Conservation (phyloP, 2,888 invertebrate species). For the Watsonalla binaria region DNA sequence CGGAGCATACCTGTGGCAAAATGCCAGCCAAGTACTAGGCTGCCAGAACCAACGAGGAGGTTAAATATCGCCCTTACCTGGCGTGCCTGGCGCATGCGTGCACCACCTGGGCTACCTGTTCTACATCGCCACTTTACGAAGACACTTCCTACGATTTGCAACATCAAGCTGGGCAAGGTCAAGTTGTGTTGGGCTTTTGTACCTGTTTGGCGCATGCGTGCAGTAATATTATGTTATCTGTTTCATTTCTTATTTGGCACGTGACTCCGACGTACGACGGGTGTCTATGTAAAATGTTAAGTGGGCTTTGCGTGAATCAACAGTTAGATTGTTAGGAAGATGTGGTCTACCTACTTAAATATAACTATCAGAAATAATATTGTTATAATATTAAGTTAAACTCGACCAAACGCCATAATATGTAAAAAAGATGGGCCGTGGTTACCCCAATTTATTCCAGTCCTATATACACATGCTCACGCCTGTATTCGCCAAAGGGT, state of each 20-base stretch:
- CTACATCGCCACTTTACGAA: slow-evolving; percentile 33
- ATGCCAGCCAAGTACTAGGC: slow-evolving; percentile 76
- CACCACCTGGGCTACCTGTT: slow-evolving; percentile 63
- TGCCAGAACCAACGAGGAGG: slow-evolving; percentile 43
- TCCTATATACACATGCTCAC: no score
- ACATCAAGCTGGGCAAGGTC: slow-evolving; percentile 23
- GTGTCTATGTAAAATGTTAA: not conserved
- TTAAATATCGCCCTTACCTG: slow-evolving; percentile 46
- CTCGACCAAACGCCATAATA: no score
- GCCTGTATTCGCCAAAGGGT: no score
- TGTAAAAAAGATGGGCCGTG: no score
- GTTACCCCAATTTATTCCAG: no score
- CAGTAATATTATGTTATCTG: not conserved
- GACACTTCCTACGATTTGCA: slow-evolving; percentile 22
- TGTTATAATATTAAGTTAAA: no score
- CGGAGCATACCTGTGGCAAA: slow-evolving; percentile 77
- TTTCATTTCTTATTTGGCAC: not conserved
- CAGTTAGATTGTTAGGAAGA: no score
- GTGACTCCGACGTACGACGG: not conserved
- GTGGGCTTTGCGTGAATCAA: no score
- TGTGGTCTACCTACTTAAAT: no score
- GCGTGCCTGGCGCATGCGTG: slow-evolving; percentile 76
- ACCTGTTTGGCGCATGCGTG: slow-evolving; percentile 24
- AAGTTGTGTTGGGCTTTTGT: slow-evolving; percentile 22
- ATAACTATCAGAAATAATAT: no score